Base-by-base conservation (phyloP, 1,140 invertebrate genomes). In the Eumeta japonica region DNA sequence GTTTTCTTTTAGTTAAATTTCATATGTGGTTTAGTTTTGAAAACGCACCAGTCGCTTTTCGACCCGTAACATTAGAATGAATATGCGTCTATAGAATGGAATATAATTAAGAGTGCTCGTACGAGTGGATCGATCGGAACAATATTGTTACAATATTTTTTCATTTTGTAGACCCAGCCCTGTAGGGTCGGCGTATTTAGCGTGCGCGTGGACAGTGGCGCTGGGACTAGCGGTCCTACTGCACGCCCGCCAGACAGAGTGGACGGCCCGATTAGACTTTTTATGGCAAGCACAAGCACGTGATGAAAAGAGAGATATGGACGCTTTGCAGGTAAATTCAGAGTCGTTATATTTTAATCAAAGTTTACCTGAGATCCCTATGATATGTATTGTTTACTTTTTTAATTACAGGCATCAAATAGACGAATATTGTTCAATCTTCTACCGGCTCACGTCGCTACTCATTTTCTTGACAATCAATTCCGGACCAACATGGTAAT, bases 251-350 rank as follows among this genome's bases (percentile, higher is more conserved):
- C 87, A 93, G 64, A 87, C 91, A 9, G 89, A 91, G 76, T 89
- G 88, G 83, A 91, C 88, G 17, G 86, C 87, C 3, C 60, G 91
- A 14, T 75, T 94, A 11, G 90, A 93, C 73, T 92, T 91, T 72
- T 76, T 92, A 0, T 93, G 90, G 90, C 88, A 91, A 66, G 79
- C 87, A 48, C 83, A 90, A 75, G 89, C 89, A 3, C 81, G 89
- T 35, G 89, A 93, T 57, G 92, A 94, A 71, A 92, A 92, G 72
- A 77, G 85, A 41, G 92, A 94, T 66, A 93, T 94, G 87, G 89
- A 92, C 53, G 87, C 89, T n/a, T 67, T 94, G 39, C 90, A 73
- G 55, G 67, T 72, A 34, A 2, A 16, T 14, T 89, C 57, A 82
- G 85, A 55, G 20, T 24, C 20, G n/a, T 7, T 24, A 24, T 24